Percentiles rank a stretch among this genome's conserved stretches.
phyloP scores from a whole-genome alignment of 2,888 invertebrate genomes.

The Tupiocoris notatus region DNA sequence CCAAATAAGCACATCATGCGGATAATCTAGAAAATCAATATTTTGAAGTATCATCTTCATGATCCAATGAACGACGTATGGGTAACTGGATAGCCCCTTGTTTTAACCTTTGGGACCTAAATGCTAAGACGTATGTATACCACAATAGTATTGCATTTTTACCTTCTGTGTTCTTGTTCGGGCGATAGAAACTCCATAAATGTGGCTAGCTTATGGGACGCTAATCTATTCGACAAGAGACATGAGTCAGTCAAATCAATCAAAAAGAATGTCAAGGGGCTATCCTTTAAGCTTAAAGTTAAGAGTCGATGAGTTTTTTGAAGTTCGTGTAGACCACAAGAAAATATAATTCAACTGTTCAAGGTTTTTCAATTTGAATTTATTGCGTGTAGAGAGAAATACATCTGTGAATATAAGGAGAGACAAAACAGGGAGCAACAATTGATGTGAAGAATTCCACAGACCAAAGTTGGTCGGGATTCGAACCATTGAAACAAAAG shows the following conservation, averaged over 20 bases:
- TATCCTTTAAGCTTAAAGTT: slow-evolving; percentile 28
- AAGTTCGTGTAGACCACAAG: too few relatives aligned
- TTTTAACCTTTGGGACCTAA: slow-evolving; percentile 37
- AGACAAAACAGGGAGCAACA: too few relatives aligned
- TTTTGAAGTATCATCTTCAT: background rate
- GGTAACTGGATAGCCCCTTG: slow-evolving; percentile 43
- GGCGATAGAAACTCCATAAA: slow-evolving; percentile 52
- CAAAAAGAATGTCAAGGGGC: slow-evolving; percentile 40
- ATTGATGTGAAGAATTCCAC: too few relatives aligned
- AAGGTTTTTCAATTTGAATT: too few relatives aligned
- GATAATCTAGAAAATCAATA: background rate
- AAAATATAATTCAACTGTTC: too few relatives aligned
- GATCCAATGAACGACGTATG: background rate
- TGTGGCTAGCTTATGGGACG: slow-evolving; percentile 52
- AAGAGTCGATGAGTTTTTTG: too few relatives aligned
- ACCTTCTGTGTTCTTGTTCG: slow-evolving; percentile 51
- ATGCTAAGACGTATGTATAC: slow-evolving; percentile 33
- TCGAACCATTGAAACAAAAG: too few relatives aligned
- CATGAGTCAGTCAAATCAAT: slow-evolving; percentile 23
- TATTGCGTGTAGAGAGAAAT: too few relatives aligned
- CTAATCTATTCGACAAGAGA: slow-evolving; percentile 50
- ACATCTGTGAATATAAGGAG: too few relatives aligned
- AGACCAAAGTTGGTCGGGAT: too few relatives aligned
- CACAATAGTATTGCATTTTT: slow-evolving; percentile 25
- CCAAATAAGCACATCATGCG: slow-evolving; percentile 21